phyloP scores from a whole-genome alignment of 2,113 vertebrate species.

The Hemibagrus wyckioides region DNA sequence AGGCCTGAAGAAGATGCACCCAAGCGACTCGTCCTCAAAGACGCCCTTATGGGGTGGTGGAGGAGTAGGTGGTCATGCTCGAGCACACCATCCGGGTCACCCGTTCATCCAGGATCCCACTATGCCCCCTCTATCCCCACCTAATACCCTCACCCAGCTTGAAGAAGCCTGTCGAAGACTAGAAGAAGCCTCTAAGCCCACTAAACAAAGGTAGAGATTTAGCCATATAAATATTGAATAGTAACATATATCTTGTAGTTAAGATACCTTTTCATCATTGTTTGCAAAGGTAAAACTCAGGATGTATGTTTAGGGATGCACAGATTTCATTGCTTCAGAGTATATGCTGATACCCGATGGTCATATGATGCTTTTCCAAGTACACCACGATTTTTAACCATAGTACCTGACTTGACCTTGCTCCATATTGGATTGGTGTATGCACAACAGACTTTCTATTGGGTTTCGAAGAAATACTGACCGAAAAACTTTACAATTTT shows the following conservation, averaged over 20 bases:
- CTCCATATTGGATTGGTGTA: neutral
- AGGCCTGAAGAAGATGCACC: conserved; percentile 80
- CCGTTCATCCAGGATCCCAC: conserved; percentile 89
- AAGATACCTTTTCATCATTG: neutral
- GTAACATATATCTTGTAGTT: neutral
- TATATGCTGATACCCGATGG: neutral
- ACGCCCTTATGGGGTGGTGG: conserved; percentile 77
- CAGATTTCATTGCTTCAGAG: neutral
- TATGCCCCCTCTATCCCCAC: conserved; percentile 87
- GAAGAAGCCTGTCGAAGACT: conserved; percentile 94
- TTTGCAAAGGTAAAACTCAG: neutral
- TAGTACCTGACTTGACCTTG: too few relatives aligned
- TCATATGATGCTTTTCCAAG: neutral
- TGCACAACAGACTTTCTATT: neutral
- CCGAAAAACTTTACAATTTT: neutral
- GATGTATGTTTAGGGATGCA: neutral
- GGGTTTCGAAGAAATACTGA: neutral
- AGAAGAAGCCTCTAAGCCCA: conserved; percentile 87
- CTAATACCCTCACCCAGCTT: conserved; percentile 93
- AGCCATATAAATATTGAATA: neutral
- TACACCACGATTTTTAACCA: too few relatives aligned
- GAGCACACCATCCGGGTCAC: conserved; percentile 80
- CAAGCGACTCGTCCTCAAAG: conserved; percentile 78
- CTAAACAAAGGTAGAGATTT: conserved; percentile 82
- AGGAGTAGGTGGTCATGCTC: conserved; percentile 74